These are phyloP conservation scores for Acanthaster planci DNA, from an alignment of 35 echinoderm and acorn worm genomes.

Conservation along the genomic window DNA sequence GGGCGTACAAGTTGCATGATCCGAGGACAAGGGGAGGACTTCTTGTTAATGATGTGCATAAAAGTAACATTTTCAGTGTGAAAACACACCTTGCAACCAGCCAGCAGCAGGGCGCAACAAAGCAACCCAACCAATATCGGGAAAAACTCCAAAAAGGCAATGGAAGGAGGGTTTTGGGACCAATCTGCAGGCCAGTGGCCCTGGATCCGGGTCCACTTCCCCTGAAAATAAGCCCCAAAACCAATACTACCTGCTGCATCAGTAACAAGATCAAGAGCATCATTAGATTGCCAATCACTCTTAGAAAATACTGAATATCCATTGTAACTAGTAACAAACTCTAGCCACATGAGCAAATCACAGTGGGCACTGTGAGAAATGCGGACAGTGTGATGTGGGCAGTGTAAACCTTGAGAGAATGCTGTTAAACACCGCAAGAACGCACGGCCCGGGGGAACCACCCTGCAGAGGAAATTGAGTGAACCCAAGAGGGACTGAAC, in stretches of 20 bases:
- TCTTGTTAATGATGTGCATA: conserved; percentile 32
- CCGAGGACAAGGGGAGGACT: not conserved
- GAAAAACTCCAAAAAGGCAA: conserved; percentile 8
- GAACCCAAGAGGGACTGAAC: conserved; percentile 43
- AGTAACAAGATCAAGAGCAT: not conserved
- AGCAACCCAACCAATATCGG: not conserved
- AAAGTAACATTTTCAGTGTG: conserved; percentile 38
- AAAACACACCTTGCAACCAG: not conserved
- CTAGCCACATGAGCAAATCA: not conserved
- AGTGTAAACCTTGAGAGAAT: not conserved
- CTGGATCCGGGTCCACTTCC: not conserved
- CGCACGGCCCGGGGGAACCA: conserved; percentile 26
- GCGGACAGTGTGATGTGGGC: not conserved
- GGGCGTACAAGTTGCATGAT: conserved; percentile 34
- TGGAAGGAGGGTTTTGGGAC: not conserved
- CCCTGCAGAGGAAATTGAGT: conserved; percentile 46
- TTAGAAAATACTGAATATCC: not conserved
- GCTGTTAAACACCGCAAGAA: conserved; percentile 26
- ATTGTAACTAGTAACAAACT: not conserved
- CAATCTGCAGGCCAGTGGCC: not conserved
- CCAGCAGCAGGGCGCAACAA: not conserved
- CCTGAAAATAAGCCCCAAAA: conserved; percentile 5
- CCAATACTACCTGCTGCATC: not conserved
- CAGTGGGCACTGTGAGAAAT: not conserved
- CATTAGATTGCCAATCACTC: not conserved